Evolutionary conservation across 2,888 invertebrate species (phyloP).

Genomic region (Drosophila histrio): DNA sequence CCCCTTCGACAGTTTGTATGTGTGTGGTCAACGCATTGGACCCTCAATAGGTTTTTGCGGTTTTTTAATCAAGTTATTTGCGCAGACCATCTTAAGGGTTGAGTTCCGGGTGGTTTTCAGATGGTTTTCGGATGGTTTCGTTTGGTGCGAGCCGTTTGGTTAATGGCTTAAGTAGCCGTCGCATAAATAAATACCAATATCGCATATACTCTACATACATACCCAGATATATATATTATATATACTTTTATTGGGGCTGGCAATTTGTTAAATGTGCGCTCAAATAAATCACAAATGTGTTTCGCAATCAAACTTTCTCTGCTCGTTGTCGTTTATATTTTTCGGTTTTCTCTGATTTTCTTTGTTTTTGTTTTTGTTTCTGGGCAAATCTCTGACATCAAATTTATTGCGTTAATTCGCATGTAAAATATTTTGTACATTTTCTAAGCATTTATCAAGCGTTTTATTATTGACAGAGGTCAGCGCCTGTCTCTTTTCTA

Average conservation of each 20-base stretch:
- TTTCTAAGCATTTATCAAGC: slow-evolving; percentile 77
- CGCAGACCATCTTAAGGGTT: slow-evolving; percentile 42
- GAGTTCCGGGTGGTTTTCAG: not conserved
- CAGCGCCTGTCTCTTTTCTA: slow-evolving; percentile 1
- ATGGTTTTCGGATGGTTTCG: not conserved
- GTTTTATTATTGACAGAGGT: slow-evolving; percentile 78
- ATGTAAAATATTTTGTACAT: slow-evolving; percentile 73
- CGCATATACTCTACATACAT: slow-evolving; percentile 9
- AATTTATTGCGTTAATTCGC: slow-evolving; percentile 79
- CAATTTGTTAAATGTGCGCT: slow-evolving; percentile 77
- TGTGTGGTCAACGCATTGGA: slow-evolving; percentile 62
- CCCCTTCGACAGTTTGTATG: slow-evolving; percentile 6
- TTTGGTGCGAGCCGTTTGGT: slow-evolving; percentile 33
- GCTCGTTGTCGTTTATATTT: slow-evolving; percentile 38
- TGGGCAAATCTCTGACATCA: slow-evolving; percentile 47
- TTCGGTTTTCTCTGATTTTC: not conserved
- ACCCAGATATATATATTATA: slow-evolving; percentile 14
- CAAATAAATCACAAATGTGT: slow-evolving; percentile 79
- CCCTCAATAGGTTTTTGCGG: slow-evolving; percentile 78
- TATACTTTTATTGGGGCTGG: slow-evolving; percentile 17
- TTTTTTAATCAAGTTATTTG: slow-evolving; percentile 80
- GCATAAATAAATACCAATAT: slow-evolving; percentile 62
- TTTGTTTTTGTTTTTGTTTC: slow-evolving; percentile 24
- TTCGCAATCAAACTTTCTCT: slow-evolving; percentile 72
- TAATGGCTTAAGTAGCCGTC: slow-evolving; percentile 68